Evolutionary conservation across 2,113 vertebrate genomes (phyloP).

Genomic region (Piliocolobus tephrosceles): DNA sequence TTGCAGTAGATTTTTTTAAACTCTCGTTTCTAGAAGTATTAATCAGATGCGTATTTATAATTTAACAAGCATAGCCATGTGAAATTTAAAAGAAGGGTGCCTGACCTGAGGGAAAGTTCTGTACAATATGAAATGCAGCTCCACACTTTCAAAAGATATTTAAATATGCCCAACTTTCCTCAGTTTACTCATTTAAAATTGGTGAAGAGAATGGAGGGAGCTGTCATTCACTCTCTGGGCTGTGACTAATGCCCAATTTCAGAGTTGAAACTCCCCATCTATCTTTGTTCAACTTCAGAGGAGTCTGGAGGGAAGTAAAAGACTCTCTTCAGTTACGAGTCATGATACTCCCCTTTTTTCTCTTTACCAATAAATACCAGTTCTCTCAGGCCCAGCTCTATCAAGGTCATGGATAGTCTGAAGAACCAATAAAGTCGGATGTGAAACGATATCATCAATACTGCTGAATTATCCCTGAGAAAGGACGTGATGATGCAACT

Average conservation of each 20-base stretch:
- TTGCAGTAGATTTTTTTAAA: not conserved
- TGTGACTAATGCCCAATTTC: constrained; percentile 22
- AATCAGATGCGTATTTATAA: constrained; percentile 60
- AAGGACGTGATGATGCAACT: fast-evolving
- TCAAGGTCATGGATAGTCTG: not conserved
- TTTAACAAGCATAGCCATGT: constrained; percentile 12
- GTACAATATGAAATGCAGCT: not conserved
- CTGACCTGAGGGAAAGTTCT: constrained; percentile 4
- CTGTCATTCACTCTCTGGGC: not conserved
- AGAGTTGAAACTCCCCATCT: not conserved
- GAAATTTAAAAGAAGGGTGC: constrained; percentile 44
- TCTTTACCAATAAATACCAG: not conserved
- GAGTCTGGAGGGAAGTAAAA: not conserved
- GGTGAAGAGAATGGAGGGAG: not conserved
- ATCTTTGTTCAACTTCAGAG: constrained; percentile 47
- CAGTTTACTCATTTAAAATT: not conserved
- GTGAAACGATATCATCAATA: fast-evolving
- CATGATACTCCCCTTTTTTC: not conserved
- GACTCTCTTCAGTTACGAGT: not conserved
- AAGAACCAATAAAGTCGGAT: not conserved
- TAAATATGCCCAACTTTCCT: not conserved
- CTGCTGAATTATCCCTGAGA: not conserved
- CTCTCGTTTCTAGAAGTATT: constrained; percentile 40
- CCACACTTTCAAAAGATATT: not conserved
- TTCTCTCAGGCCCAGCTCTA: not conserved